Base-by-base conservation (phyloP, 2,888 invertebrate genomes). In the Itoplectis maculator region DNA sequence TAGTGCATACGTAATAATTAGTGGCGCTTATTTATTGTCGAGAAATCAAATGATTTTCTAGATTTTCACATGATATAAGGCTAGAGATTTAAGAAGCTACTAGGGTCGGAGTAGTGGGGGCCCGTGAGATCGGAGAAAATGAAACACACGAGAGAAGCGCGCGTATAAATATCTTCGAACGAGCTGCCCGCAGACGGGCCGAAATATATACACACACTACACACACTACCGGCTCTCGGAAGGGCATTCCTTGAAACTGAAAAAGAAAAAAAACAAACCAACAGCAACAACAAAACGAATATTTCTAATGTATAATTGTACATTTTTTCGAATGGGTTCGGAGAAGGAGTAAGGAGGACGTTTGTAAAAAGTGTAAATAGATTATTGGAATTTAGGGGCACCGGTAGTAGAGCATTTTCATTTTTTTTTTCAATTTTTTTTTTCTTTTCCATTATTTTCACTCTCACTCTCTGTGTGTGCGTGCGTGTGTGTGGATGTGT, bases 321-420 rank as follows among this genome's bases (percentile, higher is more conserved):
- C 85, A 90, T 89, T 89, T 83, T 81, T 84, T 74, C 74, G 75
- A 81, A 56, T 37, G 40, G 49, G 74, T 35, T 76, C 61, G 65
- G 68, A 61, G 61, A 11, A 20, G 59, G 76, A 63, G 59, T 82
- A 47, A 47, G 59, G 76, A 63, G 59, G 81, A 47, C 29, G 66
- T 61, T 82, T 91, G 91, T 91, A 91, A 88, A 91, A 91, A 89
- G 84, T 91, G 91, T 91, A 91, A 86, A 91, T 91, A 91, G 79
- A 77, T 72, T 35, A 86, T 79, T 81, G 70, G 81, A 82, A 83
- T 74, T 84, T 82, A 81, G 84, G 72, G 85, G 68, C 83, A 82
- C 80, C 85, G 80, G 56, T 70, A 80, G 75, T 81, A 65, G 82
- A 74, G 66, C 66, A 54, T 80, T 80, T 75, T 65, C 20, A 51